Evolutionary conservation across 1,140 invertebrate genomes (phyloP).

Genomic region (Telenomus remus): DNA sequence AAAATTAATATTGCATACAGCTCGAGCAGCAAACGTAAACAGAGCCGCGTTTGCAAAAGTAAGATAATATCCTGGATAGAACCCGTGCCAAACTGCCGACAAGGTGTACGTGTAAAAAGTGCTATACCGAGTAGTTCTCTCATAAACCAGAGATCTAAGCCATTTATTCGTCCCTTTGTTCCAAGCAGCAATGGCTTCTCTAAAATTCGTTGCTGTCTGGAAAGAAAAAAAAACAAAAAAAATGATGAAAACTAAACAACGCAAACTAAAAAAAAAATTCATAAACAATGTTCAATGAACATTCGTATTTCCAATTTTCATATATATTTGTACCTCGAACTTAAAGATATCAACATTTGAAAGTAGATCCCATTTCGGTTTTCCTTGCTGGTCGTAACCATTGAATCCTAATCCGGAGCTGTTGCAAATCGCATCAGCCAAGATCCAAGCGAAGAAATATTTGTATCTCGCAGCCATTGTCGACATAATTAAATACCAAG

Average conservation of each 20-base stretch:
- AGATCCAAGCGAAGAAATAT: slow-evolving; percentile 97
- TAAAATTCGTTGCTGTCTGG: slow-evolving; percentile 86
- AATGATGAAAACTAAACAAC: too few relatives aligned
- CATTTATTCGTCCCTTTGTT: slow-evolving; percentile 94
- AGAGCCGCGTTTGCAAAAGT: slow-evolving; percentile 93
- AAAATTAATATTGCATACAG: slow-evolving; percentile 73
- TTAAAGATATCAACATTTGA: slow-evolving; percentile 92
- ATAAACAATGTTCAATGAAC: too few relatives aligned
- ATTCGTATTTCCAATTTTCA: too few relatives aligned
- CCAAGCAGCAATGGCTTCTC: slow-evolving; percentile 90
- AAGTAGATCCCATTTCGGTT: slow-evolving; percentile 88
- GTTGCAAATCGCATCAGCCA: slow-evolving; percentile 96
- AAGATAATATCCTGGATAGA: slow-evolving; percentile 97
- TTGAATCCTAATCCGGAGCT: slow-evolving; percentile 94
- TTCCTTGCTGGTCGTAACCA: slow-evolving; percentile 85
- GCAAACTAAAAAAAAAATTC: neutral
- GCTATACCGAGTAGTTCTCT: slow-evolving; percentile 80
- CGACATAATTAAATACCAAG: slow-evolving; percentile 86
- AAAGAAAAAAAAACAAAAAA: slow-evolving; percentile 15
- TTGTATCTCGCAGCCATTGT: slow-evolving; percentile 90
- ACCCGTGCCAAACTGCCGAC: slow-evolving; percentile 97
- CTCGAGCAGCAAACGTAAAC: slow-evolving; percentile 89
- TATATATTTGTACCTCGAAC: slow-evolving; percentile 84
- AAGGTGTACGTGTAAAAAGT: slow-evolving; percentile 88
- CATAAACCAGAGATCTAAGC: slow-evolving; percentile 91